Conservation (phyloP, 2,797 vertebrate genomes). For the Scolopax bukidnonensis region DNA sequence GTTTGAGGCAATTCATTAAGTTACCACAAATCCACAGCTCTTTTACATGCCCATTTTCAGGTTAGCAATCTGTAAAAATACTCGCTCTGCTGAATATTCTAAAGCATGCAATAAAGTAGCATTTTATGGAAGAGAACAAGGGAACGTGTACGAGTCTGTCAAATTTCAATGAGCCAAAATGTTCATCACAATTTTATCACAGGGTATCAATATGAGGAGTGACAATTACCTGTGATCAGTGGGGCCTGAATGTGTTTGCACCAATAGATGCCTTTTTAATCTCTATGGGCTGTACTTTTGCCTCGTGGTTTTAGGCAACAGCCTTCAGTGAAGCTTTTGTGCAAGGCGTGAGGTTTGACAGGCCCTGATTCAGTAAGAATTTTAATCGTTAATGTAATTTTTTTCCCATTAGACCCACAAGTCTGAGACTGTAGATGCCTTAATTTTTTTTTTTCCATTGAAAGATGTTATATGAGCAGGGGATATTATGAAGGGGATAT, state of each 20-base stretch:
- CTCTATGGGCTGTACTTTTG: neutral
- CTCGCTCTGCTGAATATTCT: neutral
- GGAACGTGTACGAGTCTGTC: neutral
- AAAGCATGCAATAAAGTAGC: constrained; percentile 1
- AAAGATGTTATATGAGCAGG: neutral
- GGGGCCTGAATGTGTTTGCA: neutral
- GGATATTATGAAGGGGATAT: neutral
- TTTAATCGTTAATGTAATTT: neutral
- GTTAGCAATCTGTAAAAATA: constrained; percentile 9
- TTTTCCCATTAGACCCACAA: neutral
- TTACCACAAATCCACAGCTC: neutral
- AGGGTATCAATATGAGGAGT: neutral
- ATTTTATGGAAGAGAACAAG: constrained; percentile 27
- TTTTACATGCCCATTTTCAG: neutral
- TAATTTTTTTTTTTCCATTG: neutral
- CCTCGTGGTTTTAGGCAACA: neutral
- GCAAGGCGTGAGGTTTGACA: neutral
- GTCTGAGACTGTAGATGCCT: neutral
- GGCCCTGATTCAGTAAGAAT: neutral
- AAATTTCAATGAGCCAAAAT: constrained; percentile 12
- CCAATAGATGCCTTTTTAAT: neutral
- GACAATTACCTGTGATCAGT: neutral
- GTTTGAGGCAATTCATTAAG: neutral
- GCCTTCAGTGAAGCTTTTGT: neutral
- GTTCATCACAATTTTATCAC: neutral